These are phyloP conservation scores for Scartelaos histophorus DNA, from an alignment of 2,113 vertebrate genomes.

Conservation along the genomic window DNA sequence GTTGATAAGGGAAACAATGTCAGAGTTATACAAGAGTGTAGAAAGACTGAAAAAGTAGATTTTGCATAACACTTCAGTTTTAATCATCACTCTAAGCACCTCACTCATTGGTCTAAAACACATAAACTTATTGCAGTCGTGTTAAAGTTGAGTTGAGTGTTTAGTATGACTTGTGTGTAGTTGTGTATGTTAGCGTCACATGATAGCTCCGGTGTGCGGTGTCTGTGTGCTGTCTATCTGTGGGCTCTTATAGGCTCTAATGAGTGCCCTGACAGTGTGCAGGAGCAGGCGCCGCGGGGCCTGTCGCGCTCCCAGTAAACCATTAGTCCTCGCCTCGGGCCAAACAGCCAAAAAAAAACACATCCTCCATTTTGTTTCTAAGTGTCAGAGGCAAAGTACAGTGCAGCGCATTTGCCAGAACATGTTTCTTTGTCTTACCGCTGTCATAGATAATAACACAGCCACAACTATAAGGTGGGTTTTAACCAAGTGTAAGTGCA, in stretches of 20 bases:
- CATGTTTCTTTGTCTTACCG: constrained; percentile 38
- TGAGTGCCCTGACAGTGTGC: constrained; percentile 71
- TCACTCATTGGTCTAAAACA: not conserved
- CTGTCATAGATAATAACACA: constrained; percentile 32
- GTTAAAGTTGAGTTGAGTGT: constrained; percentile 20
- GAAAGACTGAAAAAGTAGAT: not conserved
- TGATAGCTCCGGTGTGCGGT: constrained; percentile 49
- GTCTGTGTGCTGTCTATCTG: constrained; percentile 47
- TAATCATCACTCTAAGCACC: not conserved
- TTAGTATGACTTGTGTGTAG: constrained; percentile 31
- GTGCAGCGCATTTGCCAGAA: constrained; percentile 32
- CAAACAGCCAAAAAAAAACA: constrained; percentile 58
- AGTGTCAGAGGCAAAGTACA: constrained; percentile 38
- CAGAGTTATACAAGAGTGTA: no score
- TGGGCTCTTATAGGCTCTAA: constrained; percentile 72
- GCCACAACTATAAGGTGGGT: not conserved
- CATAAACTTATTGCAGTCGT: not conserved
- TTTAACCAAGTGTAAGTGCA: not conserved
- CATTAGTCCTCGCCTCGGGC: constrained; percentile 75
- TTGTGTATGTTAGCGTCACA: constrained; percentile 48
- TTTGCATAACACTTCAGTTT: not conserved
- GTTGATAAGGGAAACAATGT: no score
- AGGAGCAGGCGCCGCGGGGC: constrained; percentile 69
- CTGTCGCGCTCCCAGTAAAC: constrained; percentile 73
- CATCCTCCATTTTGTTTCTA: constrained; percentile 49